Base-by-base conservation (phyloP, 2,888 invertebrate species). In the Merodon equestris region DNA sequence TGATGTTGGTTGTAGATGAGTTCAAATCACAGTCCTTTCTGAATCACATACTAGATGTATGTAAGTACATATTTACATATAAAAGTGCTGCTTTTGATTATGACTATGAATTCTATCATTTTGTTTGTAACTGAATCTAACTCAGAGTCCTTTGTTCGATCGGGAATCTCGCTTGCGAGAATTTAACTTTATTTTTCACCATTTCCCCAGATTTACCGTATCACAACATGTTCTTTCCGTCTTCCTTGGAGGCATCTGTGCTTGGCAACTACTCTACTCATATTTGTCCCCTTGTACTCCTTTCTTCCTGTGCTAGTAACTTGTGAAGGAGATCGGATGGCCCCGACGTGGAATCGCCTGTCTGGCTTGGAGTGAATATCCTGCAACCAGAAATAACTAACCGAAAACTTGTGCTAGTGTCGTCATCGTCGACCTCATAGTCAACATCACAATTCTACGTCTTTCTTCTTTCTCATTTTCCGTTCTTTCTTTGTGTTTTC, bases 351-450 rank as follows among this genome's bases (percentile, higher is more conserved):
- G 15, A 45, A 34, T 47, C 61, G 66, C 50, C 77, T 27, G 66
- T 53, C 67, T 67, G 3, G 27, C 27, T 27, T 2, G 42, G 63
- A 70, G 67, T 67, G 77, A 61, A 77, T 72, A 73, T 77, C 77
- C 67, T 57, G 61, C 36, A 73, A 77, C 67, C 57, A 53, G 66
- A 56, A 51, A 72, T 77, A 77, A 77, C 77, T 67, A 77, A 77
- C 77, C 73, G 56, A 72, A 56, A 76, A 76, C 66, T 72, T 72
- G 72, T 72, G 76, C 72, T 77, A 61, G 76, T 77, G 76, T 72
- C 76, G 71, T 75, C 45, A 15, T 67, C 54, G 36, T 17, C 27
- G 27, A 7, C 27, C 27, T 7, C 7, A 27, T 27, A 27, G 27
- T 27, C 27, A 27, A 27, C 27, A 27, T 27, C n/a, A 27, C 27